Percentiles rank a stretch among this genome's conserved stretches.
phyloP scores from a whole-genome alignment of 2,113 vertebrate species.

The Plectropomus leopardus region DNA sequence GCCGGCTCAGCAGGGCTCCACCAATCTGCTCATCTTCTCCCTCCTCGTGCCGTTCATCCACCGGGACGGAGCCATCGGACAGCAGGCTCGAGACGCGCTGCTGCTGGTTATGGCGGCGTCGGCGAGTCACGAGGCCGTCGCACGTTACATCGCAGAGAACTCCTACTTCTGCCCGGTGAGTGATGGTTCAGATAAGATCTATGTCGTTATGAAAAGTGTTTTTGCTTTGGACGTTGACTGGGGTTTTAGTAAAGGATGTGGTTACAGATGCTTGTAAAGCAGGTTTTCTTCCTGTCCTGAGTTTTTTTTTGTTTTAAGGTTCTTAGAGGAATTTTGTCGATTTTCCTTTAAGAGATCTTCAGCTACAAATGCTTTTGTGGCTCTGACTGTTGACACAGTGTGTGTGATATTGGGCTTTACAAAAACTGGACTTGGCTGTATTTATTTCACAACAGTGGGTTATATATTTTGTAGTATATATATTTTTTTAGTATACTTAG shows the following conservation, averaged over 20 bases:
- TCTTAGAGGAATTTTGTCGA: background rate
- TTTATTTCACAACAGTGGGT: too few relatives aligned
- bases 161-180: constrained; percentile 98
- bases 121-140: constrained; percentile 89
- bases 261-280: background rate
- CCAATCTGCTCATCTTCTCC: constrained; percentile 94
- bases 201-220: background rate
- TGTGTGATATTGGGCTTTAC: too few relatives aligned
- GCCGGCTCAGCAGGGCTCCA: constrained; percentile 87
- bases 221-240: background rate
- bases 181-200: background rate
- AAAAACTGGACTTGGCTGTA: too few relatives aligned
- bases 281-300: background rate
- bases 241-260: background rate
- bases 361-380: too few relatives aligned
- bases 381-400: background rate
- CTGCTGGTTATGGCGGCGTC: constrained; percentile 97
- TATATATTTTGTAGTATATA: too few relatives aligned
- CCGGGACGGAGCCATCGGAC: constrained; percentile 93
- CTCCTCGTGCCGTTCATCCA: constrained; percentile 97
- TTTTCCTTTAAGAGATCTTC: too few relatives aligned
- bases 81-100: constrained; percentile 94
- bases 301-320: background rate
- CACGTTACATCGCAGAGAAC: constrained; percentile 92
- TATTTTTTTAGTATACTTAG: too few relatives aligned